Evolutionary conservation across 1,140 invertebrate species (phyloP).

Genomic region (Stenopsyche tienmushanensis): DNA sequence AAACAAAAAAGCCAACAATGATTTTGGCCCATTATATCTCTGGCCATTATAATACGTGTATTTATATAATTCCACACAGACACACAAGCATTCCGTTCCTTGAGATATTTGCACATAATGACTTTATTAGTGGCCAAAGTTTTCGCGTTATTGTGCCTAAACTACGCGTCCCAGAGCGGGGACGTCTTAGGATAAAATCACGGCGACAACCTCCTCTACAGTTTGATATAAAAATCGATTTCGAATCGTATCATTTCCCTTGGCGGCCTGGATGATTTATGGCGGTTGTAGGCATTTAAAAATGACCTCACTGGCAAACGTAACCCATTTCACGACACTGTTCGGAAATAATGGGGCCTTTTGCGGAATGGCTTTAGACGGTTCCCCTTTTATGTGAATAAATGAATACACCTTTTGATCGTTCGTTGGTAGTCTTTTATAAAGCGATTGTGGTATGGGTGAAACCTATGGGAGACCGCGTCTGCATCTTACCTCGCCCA

Average conservation of each 20-base stretch:
- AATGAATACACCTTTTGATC: constrained; percentile 41
- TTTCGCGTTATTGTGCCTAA: constrained; percentile 28
- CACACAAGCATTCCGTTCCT: constrained; percentile 22
- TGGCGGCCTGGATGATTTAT: too few species aligned
- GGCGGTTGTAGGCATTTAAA: constrained; percentile 19
- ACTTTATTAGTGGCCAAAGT: constrained; percentile 39
- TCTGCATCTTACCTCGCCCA: constrained; percentile 22
- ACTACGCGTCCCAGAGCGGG: constrained; percentile 18
- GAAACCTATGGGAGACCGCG: constrained; percentile 35
- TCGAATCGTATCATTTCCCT: background rate
- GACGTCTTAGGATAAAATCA: constrained; percentile 15
- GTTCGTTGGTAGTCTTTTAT: constrained; percentile 37
- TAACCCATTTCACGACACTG: constrained; percentile 41
- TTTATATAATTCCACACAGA: constrained; percentile 13
- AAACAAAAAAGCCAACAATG: constrained; percentile 30
- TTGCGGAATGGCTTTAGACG: constrained; percentile 27
- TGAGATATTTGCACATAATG: constrained; percentile 41
- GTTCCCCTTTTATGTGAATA: constrained; percentile 39
- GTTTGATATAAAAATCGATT: constrained; percentile 28
- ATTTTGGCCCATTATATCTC: constrained; percentile 34
- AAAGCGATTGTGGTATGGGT: constrained; percentile 40
- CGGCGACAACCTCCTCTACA: constrained; percentile 6
- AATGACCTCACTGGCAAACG: constrained; percentile 26
- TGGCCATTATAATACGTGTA: constrained; percentile 18
- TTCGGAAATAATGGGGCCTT: constrained; percentile 37